phyloP scores from a whole-genome alignment of 2,797 vertebrate species.

The Ficedula albicollis region DNA sequence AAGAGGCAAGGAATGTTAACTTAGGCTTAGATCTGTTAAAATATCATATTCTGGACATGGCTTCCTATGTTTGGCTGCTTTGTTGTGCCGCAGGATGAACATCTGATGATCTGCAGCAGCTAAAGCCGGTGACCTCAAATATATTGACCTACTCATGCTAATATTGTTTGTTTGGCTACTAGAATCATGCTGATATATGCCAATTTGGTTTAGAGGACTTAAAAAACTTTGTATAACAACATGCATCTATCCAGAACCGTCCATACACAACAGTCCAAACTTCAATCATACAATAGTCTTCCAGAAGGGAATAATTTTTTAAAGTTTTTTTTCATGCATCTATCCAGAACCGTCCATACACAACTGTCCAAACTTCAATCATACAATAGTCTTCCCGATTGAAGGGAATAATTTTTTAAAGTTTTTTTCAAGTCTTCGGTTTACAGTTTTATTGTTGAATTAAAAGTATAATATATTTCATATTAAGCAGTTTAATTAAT shows the following conservation, averaged over 20 bases:
- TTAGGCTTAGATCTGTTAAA: background rate
- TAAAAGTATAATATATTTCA: background rate
- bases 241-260: background rate
- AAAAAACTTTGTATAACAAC: background rate
- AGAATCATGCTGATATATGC: background rate
- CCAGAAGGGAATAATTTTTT: background rate
- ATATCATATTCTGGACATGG: background rate
- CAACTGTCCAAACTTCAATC: background rate
- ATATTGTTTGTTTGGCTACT: background rate
- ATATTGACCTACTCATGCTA: background rate
- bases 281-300: background rate
- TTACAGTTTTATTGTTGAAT: background rate
- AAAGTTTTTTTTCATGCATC: background rate
- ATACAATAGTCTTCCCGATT: background rate
- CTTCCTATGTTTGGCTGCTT: background rate
- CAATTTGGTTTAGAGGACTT: background rate
- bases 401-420: background rate
- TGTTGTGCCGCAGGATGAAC: background rate
- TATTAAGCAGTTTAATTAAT: background rate
- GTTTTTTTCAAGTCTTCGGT: rapidly evolving
- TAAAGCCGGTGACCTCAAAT: background rate
- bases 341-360: background rate
- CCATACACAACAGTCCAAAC: background rate
- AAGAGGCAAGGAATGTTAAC: background rate
- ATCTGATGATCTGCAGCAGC: background rate